Evolutionary conservation across 2,797 vertebrate species (phyloP), one percentile per base, ranked within the genome.

Genomic region (Eurystomus glaucurus): DNA sequence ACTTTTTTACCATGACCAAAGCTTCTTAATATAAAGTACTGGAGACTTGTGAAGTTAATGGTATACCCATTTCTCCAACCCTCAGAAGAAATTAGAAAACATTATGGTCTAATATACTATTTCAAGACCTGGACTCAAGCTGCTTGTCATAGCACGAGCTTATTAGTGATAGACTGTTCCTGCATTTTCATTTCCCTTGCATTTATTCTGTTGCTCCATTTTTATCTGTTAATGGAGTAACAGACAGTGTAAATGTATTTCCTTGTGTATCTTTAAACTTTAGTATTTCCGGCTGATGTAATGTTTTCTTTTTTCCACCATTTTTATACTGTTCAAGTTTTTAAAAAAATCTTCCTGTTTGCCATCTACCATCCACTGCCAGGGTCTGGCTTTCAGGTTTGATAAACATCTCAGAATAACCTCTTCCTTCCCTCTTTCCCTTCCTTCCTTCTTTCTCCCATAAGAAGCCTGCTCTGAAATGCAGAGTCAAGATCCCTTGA

Each of bases 141-240:
- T 96, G 41, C 62, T 85, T 94, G 76, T 94, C 33, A 28, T 60
- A 31, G 72, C 88, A 75, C 93, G 95, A 91, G 60, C 81, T 79
- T 74, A 58, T 82, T 89, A 76, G 65, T 93, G 95, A 97, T 93
- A 48, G 86, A 90, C 93, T 71, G 76, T 52, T 85, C 55, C 39
- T 70, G 29, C 71, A 86, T 82, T 74, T 41, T 77, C 16, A 57
- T 91, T 96, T 93, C 51, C 51, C 21, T 76, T 91, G n/a, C 43
- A 28, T 93, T 96, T 95, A 80, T 69, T 88, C 68, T 84, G 9
- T 90, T 95, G 90, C 85, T 95, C 90, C 77, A 72, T 96, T 95
- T 95, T 95, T 88, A 84, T 85, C 90, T 81, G 46, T 95, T 92
- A 96, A 79, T 70, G 58, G 61, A 96, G 55, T 61, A 87, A 35